Evolutionary conservation across 2,888 invertebrate genomes (phyloP), one percentile per base, ranked within the genome.

Genomic region (Kryphioiulus occultus): DNA sequence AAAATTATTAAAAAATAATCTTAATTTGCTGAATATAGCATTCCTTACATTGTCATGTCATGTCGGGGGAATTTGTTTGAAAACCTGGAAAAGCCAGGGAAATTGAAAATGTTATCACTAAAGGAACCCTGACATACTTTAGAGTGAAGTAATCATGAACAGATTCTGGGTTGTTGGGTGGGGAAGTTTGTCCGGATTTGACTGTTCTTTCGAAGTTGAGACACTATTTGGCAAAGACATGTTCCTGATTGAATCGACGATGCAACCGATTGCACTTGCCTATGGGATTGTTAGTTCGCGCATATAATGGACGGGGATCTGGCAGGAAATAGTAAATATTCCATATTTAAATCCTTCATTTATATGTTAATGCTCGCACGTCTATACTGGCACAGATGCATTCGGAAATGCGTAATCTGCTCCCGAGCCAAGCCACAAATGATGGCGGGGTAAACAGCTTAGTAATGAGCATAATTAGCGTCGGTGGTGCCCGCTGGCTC

Each of bases 381-480:
- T 44, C 7, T 44, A 44, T 44, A 44, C 3, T 68, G 68, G 26
- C 68, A 68, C 68, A 22, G 68, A 68, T 26, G 68, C 68, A 22
- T 7, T 68, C 68, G 68, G 68, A 68, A 68, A 68, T 68, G 22
- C 68, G 26, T 68, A 68, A 68, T 68, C 68, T 68, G 68, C 68
- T 68, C 26, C 68, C 17, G 68, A 68, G 68, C 68, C 68, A 68
- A 68, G 68, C 68, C 68, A 68, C 68, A 68, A 68, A 68, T 68
- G 68, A 68, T 68, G 68, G 9, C 68, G 68, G 68, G 26, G 68
- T 68, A 68, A 68, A 68, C 68, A 68, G 68, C 68, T 68, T 68
- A 68, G 68, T 68, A 68, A 68, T 68, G 68, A 68, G 68, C 68
- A 68, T 68, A 68, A 68, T 68, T 68, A 68, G 68, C 68, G 68